Conservation (phyloP, 2,113 vertebrate genomes). For the Erythrocercus mccallii region DNA sequence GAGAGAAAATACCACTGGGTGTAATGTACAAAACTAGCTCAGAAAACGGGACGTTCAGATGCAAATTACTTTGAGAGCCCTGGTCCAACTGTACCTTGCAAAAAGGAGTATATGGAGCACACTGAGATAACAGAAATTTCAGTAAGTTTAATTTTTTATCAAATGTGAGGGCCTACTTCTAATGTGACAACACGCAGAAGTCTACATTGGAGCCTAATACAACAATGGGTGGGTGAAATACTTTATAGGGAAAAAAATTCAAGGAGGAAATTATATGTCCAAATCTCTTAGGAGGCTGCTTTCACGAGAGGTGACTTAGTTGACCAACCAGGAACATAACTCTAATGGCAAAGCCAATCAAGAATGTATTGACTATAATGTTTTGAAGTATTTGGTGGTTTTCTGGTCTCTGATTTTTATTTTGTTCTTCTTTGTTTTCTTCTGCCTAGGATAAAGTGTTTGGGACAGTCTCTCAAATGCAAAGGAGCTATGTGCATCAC, state of each 20-base stretch:
- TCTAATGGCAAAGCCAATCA: not conserved
- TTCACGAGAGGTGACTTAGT: not conserved
- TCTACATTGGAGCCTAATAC: not conserved
- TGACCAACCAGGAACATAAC: not conserved
- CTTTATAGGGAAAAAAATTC: not conserved
- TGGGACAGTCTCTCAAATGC: not conserved
- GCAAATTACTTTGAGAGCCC: not conserved
- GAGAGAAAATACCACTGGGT: slow-evolving; percentile 2
- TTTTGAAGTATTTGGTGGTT: not conserved
- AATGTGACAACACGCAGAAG: not conserved
- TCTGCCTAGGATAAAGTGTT: not conserved
- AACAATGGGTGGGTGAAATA: not conserved
- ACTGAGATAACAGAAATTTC: not conserved
- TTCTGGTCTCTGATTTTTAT: not conserved
- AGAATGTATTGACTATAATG: not conserved
- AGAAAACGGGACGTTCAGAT: not conserved
- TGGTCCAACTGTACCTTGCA: not conserved
- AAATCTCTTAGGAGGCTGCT: not conserved
- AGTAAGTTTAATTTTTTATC: not conserved
- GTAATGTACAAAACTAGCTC: not conserved
- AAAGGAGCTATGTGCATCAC: not conserved
- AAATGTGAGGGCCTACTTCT: not conserved
- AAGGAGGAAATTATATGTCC: rapidly evolving
- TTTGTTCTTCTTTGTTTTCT: not conserved
- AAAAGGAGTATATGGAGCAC: not conserved